Conservation (phyloP, 1,140 invertebrate species). For the Andrena cerasifolii region DNA sequence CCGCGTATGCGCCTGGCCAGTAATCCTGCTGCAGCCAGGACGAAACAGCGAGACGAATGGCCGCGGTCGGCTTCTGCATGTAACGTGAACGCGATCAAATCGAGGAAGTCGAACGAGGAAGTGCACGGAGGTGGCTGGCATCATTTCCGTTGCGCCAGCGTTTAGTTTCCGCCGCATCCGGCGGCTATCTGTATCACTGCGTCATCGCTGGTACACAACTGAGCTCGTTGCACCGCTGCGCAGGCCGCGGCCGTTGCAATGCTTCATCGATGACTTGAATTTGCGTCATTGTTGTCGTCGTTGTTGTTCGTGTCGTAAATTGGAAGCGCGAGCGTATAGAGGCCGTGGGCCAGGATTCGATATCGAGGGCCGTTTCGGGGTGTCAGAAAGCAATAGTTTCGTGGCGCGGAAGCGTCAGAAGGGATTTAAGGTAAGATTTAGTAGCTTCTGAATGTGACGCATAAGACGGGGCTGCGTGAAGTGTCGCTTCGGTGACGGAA, state of each 20-base stretch:
- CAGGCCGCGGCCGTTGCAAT: background rate
- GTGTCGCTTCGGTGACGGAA: too few species aligned
- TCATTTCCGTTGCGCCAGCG: conserved; percentile 76
- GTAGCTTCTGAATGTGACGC: too few species aligned
- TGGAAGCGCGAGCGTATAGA: background rate
- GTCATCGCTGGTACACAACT: conserved; percentile 56
- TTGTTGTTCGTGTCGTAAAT: background rate
- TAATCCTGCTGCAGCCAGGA: conserved; percentile 38
- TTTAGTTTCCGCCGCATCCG: conserved; percentile 78
- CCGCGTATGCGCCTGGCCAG: background rate
- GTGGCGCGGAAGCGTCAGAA: too few species aligned
- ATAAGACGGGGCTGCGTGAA: too few species aligned
- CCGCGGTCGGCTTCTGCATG: conserved; percentile 17
- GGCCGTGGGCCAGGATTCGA: too few species aligned
- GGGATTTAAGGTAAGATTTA: too few species aligned
- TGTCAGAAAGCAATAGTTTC: too few species aligned
- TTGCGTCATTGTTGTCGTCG: conserved; percentile 1
- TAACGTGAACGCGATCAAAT: conserved; percentile 65
- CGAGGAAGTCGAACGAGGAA: conserved; percentile 58
- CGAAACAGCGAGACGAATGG: conserved; percentile 59
- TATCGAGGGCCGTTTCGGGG: too few species aligned
- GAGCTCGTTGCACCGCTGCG: background rate
- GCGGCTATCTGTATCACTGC: conserved; percentile 70
- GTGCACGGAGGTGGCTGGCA: conserved; percentile 69
- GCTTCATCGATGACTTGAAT: conserved; percentile 27